Percentiles rank a stretch among this genome's conserved stretches.
These are phyloP conservation scores for Cotesia chilonis DNA, from an alignment of 1,140 invertebrate species.

Conservation along the genomic window DNA sequence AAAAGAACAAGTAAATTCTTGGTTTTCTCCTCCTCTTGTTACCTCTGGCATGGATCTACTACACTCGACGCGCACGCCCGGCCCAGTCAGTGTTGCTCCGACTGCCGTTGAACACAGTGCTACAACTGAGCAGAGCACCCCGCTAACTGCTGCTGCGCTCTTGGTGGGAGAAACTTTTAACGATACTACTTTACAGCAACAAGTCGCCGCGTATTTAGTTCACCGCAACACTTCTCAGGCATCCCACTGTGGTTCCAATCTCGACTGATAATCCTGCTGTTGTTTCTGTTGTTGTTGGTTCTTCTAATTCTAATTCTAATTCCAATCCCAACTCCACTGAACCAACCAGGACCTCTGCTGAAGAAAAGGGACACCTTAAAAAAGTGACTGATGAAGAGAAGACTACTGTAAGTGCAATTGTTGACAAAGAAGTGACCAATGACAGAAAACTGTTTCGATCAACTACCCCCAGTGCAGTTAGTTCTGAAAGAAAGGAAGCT, in stretches of 20 bases:
- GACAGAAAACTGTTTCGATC: not conserved
- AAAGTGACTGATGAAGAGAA: conserved; percentile 22
- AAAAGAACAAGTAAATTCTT: conserved; percentile 43
- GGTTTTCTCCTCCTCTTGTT: conserved; percentile 55
- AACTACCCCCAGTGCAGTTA: too few relatives aligned
- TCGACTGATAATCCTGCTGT: too few relatives aligned
- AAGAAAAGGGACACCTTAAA: conserved; percentile 14
- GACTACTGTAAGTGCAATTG: conserved; percentile 17
- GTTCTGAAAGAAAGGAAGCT: too few relatives aligned
- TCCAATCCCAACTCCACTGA: too few relatives aligned
- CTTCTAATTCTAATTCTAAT: too few relatives aligned
- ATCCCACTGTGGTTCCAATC: not conserved
- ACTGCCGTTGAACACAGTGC: conserved; percentile 53
- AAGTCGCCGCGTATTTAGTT: conserved; percentile 35
- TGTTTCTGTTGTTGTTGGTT: too few relatives aligned
- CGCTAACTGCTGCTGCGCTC: not conserved
- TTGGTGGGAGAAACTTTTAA: conserved; percentile 45
- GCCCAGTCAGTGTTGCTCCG: conserved; percentile 61
- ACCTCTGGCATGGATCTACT: conserved; percentile 42
- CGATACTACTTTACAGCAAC: conserved; percentile 29
- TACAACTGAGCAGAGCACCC: not conserved
- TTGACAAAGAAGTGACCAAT: not conserved
- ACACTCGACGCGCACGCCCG: conserved; percentile 55
- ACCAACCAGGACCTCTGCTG: conserved; percentile 3
- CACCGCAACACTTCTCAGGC: conserved; percentile 32